Conservation (phyloP, 2,888 invertebrate genomes). For the Apantesis nais region DNA sequence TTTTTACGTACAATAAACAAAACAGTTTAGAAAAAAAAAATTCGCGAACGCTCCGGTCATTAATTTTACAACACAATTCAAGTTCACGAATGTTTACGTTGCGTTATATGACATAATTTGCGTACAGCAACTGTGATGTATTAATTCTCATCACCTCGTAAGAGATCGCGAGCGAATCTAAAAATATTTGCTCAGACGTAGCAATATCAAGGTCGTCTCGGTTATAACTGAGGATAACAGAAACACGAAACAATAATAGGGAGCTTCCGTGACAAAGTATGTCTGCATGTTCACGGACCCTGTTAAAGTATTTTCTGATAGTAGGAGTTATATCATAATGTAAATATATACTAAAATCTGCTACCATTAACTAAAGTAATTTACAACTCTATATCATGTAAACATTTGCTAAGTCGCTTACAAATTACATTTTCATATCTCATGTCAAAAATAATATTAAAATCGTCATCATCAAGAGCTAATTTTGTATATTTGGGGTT, state of each 20-base stretch:
- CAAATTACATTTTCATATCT: not conserved
- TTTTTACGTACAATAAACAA: not conserved
- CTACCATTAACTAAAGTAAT: not conserved
- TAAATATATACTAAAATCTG: not conserved
- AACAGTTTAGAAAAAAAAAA: not conserved
- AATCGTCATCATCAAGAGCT: too few relatives aligned
- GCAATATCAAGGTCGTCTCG: constrained; percentile 75
- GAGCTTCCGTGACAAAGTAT: constrained; percentile 8
- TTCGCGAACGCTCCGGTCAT: constrained; percentile 20
- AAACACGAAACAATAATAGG: constrained; percentile 9
- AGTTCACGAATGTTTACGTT: constrained; percentile 61
- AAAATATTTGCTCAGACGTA: constrained; percentile 75
- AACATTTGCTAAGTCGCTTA: not conserved
- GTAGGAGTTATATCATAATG: too few relatives aligned
- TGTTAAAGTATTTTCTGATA: not conserved
- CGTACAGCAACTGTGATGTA: constrained; percentile 60
- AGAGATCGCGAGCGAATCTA: constrained; percentile 69
- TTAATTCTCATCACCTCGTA: constrained; percentile 69
- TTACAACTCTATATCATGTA: not conserved
- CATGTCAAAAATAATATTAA: not conserved
- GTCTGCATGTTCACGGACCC: too few relatives aligned
- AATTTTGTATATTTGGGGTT: too few relatives aligned
- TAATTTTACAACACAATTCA: constrained; percentile 41
- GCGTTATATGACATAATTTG: constrained; percentile 65
- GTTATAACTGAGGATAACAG: constrained; percentile 56